These are phyloP conservation scores for Piprites chloris DNA, from an alignment of 2,113 vertebrate genomes.

Conservation along the genomic window DNA sequence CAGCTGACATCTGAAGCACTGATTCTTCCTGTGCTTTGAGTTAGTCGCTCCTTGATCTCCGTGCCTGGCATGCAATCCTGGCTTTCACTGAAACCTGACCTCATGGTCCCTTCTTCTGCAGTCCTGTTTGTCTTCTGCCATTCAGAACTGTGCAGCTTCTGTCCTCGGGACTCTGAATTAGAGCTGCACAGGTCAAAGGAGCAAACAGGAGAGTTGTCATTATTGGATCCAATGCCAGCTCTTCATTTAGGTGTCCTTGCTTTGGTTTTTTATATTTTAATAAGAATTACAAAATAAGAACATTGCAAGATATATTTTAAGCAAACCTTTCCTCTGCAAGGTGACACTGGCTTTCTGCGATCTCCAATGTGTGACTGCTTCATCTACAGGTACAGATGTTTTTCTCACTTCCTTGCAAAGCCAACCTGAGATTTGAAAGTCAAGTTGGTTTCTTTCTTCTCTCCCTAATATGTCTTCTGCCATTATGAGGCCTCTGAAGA, in stretches of 20 bases:
- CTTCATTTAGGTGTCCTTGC: neutral
- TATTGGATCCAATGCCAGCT: neutral
- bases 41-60: constrained; percentile 14
- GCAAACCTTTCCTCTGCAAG: neutral
- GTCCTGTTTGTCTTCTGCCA: neutral
- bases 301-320: neutral
- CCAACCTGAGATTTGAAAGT: constrained; percentile 28
- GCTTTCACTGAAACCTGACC: constrained; percentile 44
- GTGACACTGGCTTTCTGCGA: neutral
- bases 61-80: constrained; percentile 7
- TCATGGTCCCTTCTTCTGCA: neutral
- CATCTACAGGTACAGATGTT: neutral
- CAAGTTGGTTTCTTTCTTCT: constrained; percentile 4
- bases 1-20: neutral
- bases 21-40: constrained; percentile 48
- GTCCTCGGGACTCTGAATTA: constrained; percentile 31
- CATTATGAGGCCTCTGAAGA: constrained; percentile 32
- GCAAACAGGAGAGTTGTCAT: constrained; percentile 8
- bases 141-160: neutral
- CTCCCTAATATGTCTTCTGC: constrained; percentile 13
- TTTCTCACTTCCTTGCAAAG: neutral
- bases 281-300: neutral
- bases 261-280: neutral
- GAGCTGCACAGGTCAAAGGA: neutral
- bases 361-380: neutral